Conservation (phyloP, 1,140 invertebrate genomes). For the Parasteatoda tepidariorum region DNA sequence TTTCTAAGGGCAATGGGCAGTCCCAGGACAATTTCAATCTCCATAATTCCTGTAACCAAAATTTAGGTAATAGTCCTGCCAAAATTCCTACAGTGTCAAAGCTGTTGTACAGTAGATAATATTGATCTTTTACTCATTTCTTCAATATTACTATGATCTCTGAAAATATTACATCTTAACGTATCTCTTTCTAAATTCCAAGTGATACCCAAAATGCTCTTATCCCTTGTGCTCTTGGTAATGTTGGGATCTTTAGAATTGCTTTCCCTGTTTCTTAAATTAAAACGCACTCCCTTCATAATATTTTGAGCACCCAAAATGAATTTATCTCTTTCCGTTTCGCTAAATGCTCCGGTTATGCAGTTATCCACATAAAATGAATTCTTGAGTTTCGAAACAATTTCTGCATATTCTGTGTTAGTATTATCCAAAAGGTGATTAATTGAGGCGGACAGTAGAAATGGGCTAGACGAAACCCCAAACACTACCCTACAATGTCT, state of each 20-base stretch:
- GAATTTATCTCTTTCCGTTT: not conserved
- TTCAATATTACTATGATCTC: not conserved
- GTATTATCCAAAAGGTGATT: not conserved
- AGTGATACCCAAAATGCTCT: not conserved
- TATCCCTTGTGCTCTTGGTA: not conserved
- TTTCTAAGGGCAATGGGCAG: not conserved
- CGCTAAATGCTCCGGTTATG: not conserved
- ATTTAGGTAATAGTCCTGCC: not conserved
- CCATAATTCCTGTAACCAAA: not conserved
- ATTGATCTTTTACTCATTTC: not conserved
- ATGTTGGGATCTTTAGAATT: not conserved
- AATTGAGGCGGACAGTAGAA: not conserved
- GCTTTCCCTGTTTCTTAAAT: not conserved
- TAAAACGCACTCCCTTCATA: not conserved
- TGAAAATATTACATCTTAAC: not conserved
- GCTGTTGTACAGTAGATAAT: not conserved
- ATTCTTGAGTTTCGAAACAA: not conserved
- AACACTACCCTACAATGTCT: slow-evolving; percentile 22
- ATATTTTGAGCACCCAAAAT: not conserved
- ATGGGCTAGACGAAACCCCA: not conserved
- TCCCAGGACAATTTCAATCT: not conserved
- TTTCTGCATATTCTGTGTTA: not conserved
- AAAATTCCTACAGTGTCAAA: not conserved
- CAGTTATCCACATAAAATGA: slow-evolving; percentile 32
- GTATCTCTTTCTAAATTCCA: not conserved